Evolutionary conservation across 2,113 vertebrate species (phyloP), one percentile per base, ranked within the genome.

Genomic region (Desmodus rotundus): DNA sequence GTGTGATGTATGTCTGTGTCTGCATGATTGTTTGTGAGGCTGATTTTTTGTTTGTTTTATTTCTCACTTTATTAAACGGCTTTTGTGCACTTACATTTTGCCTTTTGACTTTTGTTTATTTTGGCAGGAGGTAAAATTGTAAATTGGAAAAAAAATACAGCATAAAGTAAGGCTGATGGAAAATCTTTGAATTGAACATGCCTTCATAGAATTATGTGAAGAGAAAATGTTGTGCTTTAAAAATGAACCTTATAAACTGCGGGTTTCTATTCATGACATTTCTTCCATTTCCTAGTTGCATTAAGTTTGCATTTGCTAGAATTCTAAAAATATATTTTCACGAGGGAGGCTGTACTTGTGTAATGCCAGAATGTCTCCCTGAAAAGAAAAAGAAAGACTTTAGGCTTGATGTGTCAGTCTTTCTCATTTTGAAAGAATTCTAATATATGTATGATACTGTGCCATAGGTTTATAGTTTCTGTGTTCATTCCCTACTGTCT

Each of bases 21-120:
- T 90, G 81, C 93, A 94, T 94, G 72, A 15, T 14, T 61, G 31
- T n/a, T 87, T 83, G 3, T 41, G 4, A 43, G 4, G 45, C 83
- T 86, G 9, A 63, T 10, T 95, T 87, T 95, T 91, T 91, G 41
- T 58, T 93, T 52, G 26, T 56, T 72, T 89, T 80, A 31, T 50
- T 68, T 76, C 14, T 33, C 6, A 36, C 36, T 52, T 96, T 87
- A 52, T n/a, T 81, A 47, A 36, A 47, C 11, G 74, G 28, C 7
- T 92, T 92, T 90, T 61, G 24, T 74, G 2, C 10, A 31, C 17
- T 80, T 45, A 47, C 1, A n/a, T 67, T 90, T 82, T 74, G 41
- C 26, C 33, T 88, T 28, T 41, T 67, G 10, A 45, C 10, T 3
- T 70, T 36, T 17, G 15, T 54, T 87, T 89, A 7, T 8, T 52